Percentiles rank a stretch among this genome's conserved stretches.
Evolutionary conservation across 2,113 vertebrate species (phyloP).

Genomic region (Seriola aureovittata): DNA sequence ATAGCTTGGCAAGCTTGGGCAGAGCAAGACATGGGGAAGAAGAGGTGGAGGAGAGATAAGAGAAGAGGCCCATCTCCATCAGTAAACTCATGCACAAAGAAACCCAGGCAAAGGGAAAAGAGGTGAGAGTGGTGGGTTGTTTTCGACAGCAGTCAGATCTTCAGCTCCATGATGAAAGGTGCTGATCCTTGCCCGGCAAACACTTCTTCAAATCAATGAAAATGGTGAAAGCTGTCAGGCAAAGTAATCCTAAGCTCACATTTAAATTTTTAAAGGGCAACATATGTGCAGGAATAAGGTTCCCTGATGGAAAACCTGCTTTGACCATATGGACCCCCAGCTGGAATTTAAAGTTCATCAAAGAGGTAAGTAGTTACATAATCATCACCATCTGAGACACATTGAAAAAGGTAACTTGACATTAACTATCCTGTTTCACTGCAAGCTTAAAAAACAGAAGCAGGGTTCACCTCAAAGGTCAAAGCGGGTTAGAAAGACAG

Average conservation of each 20-base stretch:
- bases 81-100: slow-evolving; percentile 54
- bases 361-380: slow-evolving; percentile 57
- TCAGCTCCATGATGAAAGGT: slow-evolving; percentile 27
- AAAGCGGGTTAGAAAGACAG: slow-evolving; percentile 50
- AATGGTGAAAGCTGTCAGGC: slow-evolving; percentile 42
- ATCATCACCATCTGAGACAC: slow-evolving; percentile 59
- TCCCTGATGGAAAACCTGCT: slow-evolving; percentile 60
- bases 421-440: slow-evolving; percentile 63
- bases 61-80: slow-evolving; percentile 25
- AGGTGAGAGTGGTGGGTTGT: slow-evolving; percentile 5
- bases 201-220: slow-evolving; percentile 49
- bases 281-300: slow-evolving; percentile 71
- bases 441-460: slow-evolving; percentile 44
- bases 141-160: slow-evolving; percentile 22
- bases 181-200: slow-evolving; percentile 21
- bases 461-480: slow-evolving; percentile 54
- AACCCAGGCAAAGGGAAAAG: slow-evolving; percentile 15
- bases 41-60: slow-evolving; percentile 43
- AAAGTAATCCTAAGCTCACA: slow-evolving; percentile 61
- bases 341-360: slow-evolving; percentile 63
- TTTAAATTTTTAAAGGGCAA: slow-evolving; percentile 72
- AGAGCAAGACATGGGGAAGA: slow-evolving; percentile 46
- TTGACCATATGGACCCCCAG: slow-evolving; percentile 64
- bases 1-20: slow-evolving; percentile 61
- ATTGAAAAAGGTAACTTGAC: slow-evolving; percentile 54